Percentiles rank a stretch among this genome's conserved stretches.
These are phyloP conservation scores for Coptotermes formosanus DNA, from an alignment of 1,140 invertebrate species.

Conservation along the genomic window DNA sequence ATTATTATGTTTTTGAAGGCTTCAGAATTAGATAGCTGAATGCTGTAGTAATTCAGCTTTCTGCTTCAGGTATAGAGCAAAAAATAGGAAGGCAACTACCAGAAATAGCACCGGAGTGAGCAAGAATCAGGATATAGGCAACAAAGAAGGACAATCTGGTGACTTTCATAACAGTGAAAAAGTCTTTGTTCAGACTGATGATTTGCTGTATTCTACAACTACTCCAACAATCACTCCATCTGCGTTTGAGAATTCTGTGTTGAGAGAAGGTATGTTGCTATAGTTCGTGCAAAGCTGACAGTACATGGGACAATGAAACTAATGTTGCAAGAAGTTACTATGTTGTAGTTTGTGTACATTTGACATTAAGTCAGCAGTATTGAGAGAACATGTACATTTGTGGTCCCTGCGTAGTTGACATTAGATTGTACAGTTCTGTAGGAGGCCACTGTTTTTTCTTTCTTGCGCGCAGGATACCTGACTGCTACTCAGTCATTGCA, in stretches of 20 bases:
- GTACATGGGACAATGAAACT: too few relatives aligned
- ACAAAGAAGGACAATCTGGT: conserved; percentile 18
- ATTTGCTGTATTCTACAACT: conserved; percentile 35
- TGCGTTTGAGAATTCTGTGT: conserved; percentile 32
- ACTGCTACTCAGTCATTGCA: conserved; percentile 24
- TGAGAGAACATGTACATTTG: conserved; percentile 30
- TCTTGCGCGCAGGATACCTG: conserved; percentile 22
- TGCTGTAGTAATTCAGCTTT: background rate
- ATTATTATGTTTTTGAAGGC: too few relatives aligned
- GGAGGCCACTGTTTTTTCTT: background rate
- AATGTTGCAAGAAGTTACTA: too few relatives aligned
- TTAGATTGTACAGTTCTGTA: background rate
- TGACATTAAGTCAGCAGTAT: background rate
- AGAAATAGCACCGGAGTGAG: conserved; percentile 24
- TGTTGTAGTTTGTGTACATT: too few relatives aligned
- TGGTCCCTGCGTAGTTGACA: background rate
- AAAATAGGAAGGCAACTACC: conserved; percentile 51
- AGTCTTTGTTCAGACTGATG: conserved; percentile 35
- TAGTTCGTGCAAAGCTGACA: background rate
- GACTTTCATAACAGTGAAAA: conserved; percentile 34
- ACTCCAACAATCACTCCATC: conserved; percentile 36
- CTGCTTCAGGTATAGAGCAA: conserved; percentile 52
- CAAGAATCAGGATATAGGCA: conserved; percentile 26
- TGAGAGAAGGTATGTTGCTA: conserved; percentile 32
- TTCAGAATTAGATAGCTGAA: too few relatives aligned